These are phyloP conservation scores for Oreocharis arfaki DNA, from an alignment of 2,113 vertebrate genomes.

Conservation along the genomic window DNA sequence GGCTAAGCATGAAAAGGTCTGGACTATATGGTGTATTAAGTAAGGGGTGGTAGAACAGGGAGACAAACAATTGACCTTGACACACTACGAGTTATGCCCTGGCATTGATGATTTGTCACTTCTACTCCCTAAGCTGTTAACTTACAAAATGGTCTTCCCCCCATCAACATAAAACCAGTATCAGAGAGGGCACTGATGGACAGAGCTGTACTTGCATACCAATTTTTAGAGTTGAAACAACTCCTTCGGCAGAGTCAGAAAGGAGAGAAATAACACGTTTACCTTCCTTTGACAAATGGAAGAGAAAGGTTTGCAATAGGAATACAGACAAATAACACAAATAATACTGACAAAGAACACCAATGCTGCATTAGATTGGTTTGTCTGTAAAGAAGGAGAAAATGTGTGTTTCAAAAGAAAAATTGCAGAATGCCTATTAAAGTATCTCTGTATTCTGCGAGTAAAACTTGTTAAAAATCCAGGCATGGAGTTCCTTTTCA, in stretches of 20 bases:
- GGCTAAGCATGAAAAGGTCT: not conserved
- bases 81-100: rapidly evolving
- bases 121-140: not conserved
- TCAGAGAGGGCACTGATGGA: rapidly evolving
- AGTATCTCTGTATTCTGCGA: not conserved
- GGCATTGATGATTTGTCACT: not conserved
- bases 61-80: not conserved
- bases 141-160: not conserved
- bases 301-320: not conserved
- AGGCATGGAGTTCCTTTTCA: not conserved
- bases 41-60: not conserved
- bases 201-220: not conserved
- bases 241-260: not conserved
- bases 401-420: not conserved
- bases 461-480: not conserved
- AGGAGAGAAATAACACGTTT: not conserved
- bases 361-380: not conserved
- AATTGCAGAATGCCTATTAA: not conserved
- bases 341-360: not conserved
- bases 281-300: not conserved
- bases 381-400: not conserved
- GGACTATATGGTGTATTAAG: not conserved
- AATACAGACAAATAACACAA: not conserved
- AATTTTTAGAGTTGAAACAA: not conserved
- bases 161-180: not conserved